Evolutionary conservation across 1,140 invertebrate species (phyloP), one percentile per base, ranked within the genome.

Genomic region (Anoplolepis gracilipes): DNA sequence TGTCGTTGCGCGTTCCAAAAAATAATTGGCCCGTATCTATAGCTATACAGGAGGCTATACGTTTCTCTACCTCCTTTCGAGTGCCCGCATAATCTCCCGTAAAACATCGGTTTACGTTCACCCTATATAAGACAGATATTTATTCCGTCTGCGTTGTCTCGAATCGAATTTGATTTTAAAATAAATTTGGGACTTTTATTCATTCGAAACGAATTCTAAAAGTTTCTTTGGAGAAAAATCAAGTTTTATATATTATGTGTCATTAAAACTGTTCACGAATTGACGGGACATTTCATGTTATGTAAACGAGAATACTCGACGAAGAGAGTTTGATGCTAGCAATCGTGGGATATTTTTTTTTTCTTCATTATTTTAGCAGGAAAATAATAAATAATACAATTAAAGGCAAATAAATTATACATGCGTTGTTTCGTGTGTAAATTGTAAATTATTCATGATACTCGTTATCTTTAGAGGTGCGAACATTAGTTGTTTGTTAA

Each of bases 21-120:
- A 82, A 73, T 82, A 82, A 73, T 72, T 82, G 36, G 67, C 67
- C 78, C 78, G 78, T 82, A 82, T 82, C 78, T 33, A 55, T n/a
- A 67, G 30, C 33, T 69, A 11, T 39, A 55, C 25, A 16, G 49
- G 22, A 81, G 49, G 55, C n/a, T 53, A 72, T 19, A 49, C 46
- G 46, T 33, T 42, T 57, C 64, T 59, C 5, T 11, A 39, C 16
- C 33, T 70, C 6, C 62, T 62, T 22, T n/a, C 11, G 46, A 69
- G 10, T 22, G 67, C 78, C 78, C 78, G 78, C 67, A 82, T 82
- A 73, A 73, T 82, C 33, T 22, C n/a, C 5, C 78, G 65, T 28
- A 46, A 64, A 28, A 30, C n/a, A 49, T 22, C 46, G 13, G 46
- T 65, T 78, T 36, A 79, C 39, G 65, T 55, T 70, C 39, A 77